These are phyloP conservation scores for Euplexia lucipara DNA, from an alignment of 2,888 invertebrate genomes.

Conservation along the genomic window DNA sequence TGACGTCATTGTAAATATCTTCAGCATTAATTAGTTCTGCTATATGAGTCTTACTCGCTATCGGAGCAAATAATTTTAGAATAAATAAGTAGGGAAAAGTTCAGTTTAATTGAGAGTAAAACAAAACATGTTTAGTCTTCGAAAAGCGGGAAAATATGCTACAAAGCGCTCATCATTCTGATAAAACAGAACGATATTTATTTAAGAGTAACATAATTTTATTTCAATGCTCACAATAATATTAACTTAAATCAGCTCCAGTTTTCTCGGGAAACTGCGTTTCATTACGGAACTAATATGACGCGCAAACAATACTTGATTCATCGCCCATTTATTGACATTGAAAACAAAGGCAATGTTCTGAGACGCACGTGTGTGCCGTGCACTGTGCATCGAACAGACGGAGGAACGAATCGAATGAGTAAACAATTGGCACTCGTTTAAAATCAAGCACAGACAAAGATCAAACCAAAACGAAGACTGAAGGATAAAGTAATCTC, in stretches of 20 bases:
- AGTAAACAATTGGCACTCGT: constrained; percentile 55
- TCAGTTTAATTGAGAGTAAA: constrained; percentile 7
- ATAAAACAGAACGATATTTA: constrained; percentile 16
- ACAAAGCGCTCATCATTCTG: constrained; percentile 10
- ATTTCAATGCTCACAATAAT: not conserved
- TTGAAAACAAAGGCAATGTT: constrained; percentile 62
- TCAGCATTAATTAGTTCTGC: constrained; percentile 34
- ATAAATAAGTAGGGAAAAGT: not conserved
- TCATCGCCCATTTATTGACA: constrained; percentile 60
- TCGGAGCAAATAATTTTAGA: constrained; percentile 7
- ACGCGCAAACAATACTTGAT: constrained; percentile 54
- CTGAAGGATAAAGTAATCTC: constrained; percentile 42
- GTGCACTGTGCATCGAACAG: constrained; percentile 20
- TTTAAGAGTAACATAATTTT: constrained; percentile 2
- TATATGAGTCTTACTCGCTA: constrained; percentile 35
- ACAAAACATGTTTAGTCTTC: constrained; percentile 7
- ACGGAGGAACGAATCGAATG: constrained; percentile 31
- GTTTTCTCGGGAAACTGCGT: constrained; percentile 24
- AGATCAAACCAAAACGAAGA: constrained; percentile 37
- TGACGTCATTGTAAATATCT: constrained; percentile 49
- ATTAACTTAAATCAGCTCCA: not conserved
- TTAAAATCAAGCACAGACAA: constrained; percentile 29
- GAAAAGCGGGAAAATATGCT: constrained; percentile 19
- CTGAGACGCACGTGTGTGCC: constrained; percentile 46
- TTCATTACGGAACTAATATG: constrained; percentile 44